Conservation (phyloP, 1,140 invertebrate species). For the Ips nitidus region DNA sequence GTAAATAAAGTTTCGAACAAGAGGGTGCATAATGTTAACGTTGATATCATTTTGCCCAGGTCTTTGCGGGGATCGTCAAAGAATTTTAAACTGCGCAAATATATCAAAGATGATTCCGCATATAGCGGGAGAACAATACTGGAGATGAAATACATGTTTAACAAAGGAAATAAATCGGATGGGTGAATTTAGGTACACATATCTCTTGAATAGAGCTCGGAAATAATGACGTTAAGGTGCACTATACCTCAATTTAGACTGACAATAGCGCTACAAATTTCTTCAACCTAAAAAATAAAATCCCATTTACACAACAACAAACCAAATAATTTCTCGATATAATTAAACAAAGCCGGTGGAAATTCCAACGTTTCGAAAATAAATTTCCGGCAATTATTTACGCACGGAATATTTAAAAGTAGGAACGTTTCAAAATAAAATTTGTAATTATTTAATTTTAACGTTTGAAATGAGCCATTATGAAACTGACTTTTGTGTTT, state of each 20-base stretch:
- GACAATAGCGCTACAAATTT: too few relatives aligned
- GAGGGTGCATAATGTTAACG: conserved; percentile 23
- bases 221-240: background rate
- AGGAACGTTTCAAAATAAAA: conserved; percentile 2
- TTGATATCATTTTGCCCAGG: conserved; percentile 22
- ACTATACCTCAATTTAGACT: too few relatives aligned
- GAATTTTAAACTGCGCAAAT: conserved; percentile 23
- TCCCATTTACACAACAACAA: background rate
- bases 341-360: conserved; percentile 1
- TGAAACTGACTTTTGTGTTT: background rate
- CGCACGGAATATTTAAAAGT: background rate
- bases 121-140: conserved; percentile 17
- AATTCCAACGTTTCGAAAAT: conserved; percentile 2
- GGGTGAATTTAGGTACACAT: background rate
- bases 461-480: conserved; percentile 5
- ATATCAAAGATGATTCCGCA: conserved; percentile 18
- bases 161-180: conserved; percentile 13
- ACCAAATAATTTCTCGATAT: conserved; percentile 1
- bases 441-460: conserved; percentile 4
- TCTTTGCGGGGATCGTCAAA: conserved; percentile 17
- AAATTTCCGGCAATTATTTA: conserved; percentile 5
- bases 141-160: conserved; percentile 12
- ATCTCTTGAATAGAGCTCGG: background rate
- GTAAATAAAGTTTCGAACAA: conserved; percentile 25
- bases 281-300: background rate